These are phyloP conservation scores for Clivina fossor DNA, from an alignment of 2,888 invertebrate species.

Conservation along the genomic window DNA sequence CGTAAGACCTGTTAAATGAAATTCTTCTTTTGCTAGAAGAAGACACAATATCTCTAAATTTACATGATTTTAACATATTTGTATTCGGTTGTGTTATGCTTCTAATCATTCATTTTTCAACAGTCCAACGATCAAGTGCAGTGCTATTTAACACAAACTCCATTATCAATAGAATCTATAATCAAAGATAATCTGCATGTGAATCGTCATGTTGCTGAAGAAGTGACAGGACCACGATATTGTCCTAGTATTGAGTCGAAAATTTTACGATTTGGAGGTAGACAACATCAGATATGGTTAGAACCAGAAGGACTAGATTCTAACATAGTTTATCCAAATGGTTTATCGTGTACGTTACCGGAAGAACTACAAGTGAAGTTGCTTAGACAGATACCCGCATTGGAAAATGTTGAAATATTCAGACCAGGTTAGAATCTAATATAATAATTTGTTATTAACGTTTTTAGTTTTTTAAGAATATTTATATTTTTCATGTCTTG, in stretches of 20 bases:
- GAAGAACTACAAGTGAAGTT: constrained; percentile 71
- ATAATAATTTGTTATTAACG: background rate
- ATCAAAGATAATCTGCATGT: constrained; percentile 72
- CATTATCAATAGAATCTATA: constrained; percentile 63
- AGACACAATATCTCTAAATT: too few species aligned
- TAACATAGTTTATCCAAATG: constrained; percentile 79
- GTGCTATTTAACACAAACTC: constrained; percentile 74
- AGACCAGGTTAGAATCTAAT: constrained; percentile 58
- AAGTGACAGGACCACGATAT: constrained; percentile 74
- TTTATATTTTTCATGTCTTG: too few species aligned
- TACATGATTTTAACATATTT: too few species aligned
- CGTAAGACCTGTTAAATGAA: too few species aligned
- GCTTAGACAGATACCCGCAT: constrained; percentile 68
- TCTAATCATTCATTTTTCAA: constrained; percentile 26
- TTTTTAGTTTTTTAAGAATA: constrained; percentile 1
- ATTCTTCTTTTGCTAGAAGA: too few species aligned
- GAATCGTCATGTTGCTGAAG: constrained; percentile 76
- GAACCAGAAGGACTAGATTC: constrained; percentile 84
- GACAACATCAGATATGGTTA: constrained; percentile 76
- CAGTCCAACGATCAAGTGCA: constrained; percentile 68
- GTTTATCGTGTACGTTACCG: constrained; percentile 82
- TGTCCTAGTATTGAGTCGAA: constrained; percentile 91
- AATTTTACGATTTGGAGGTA: constrained; percentile 68
- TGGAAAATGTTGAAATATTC: constrained; percentile 70
- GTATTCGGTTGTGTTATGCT: too few species aligned